Evolutionary conservation across 1,140 invertebrate genomes (phyloP), one percentile per base, ranked within the genome.

Genomic region (Ptiloglossa arizonensis): DNA sequence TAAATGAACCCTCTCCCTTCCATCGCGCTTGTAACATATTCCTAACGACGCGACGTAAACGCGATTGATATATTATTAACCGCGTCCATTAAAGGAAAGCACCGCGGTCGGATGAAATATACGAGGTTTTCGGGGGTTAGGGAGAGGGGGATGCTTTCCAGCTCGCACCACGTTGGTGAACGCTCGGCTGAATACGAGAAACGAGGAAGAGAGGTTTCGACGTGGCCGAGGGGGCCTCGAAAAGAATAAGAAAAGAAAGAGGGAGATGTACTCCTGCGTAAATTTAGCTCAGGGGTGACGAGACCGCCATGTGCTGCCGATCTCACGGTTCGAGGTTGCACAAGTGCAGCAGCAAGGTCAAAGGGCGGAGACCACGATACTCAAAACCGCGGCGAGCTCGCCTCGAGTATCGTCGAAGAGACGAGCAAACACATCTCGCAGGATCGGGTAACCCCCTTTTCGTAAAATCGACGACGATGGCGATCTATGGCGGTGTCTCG

Each of bases 1-100:
- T 32, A 32, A 15, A n/a, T 24, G 32, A 41, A 72, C 38, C 24
- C 27, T 24, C 24, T 19, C 22, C 24, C n/a, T 67, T 50, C 56
- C n/a, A 15, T 27, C 27, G 63, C 60, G 78, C 73, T 71, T 71
- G 64, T 62, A 67, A 74, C 41, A 41, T 62, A 63, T 57, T 54
- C 68, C 69, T 79, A 73, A 56, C 68, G 74, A 69, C 59, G 66
- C 62, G 79, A 79, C 75, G 86, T 90, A 90, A 90, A 87, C 83
- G 85, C 85, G 89, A 91, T 91, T 90, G 88, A 91, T 91, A 88
- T 89, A 90, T 91, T 91, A 90, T 90, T 91, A 89, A 90, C 86
- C 80, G n/a, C 83, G 77, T 86, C 85, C 86, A 89, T 91, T 90
- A 90, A 89, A 90, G 88, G 88, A 88, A 84, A 89, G 88, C 85